phyloP scores from a whole-genome alignment of 1,140 invertebrate species.

The Drosophila quadrilineata region DNA sequence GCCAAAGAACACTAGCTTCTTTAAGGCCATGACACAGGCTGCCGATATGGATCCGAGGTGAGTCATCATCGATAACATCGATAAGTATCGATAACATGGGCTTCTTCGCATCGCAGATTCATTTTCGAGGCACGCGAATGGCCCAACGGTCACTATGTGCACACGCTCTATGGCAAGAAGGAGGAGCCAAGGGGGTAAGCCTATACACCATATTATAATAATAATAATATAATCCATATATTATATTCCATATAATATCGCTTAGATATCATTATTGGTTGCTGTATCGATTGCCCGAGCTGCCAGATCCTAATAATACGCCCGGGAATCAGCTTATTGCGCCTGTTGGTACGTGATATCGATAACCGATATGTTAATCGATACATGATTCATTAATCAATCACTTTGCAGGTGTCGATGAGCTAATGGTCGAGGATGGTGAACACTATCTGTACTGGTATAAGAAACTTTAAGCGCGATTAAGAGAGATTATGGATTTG shows the following conservation, averaged over 20 bases:
- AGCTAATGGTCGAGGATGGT: constrained; percentile 90
- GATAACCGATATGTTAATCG: neutral
- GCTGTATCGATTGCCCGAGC: constrained; percentile 88
- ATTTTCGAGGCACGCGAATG: constrained; percentile 91
- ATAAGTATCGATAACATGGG: neutral
- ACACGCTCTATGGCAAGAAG: constrained; percentile 91
- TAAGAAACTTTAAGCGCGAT: constrained; percentile 89
- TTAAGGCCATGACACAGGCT: constrained; percentile 91
- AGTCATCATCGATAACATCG: neutral
- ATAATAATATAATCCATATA: neutral
- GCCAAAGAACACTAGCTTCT: constrained; percentile 84
- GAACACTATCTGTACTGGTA: constrained; percentile 95
- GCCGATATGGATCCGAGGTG: constrained; percentile 87
- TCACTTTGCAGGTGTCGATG: constrained; percentile 87
- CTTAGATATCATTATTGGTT: constrained; percentile 93
- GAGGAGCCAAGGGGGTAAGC: constrained; percentile 89
- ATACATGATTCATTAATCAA: neutral
- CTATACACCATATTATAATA: neutral
- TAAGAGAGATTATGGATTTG: constrained; percentile 32
- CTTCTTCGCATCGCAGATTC: constrained; percentile 65
- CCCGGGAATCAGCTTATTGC: constrained; percentile 92
- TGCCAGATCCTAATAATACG: constrained; percentile 88
- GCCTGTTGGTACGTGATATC: constrained; percentile 86
- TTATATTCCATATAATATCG: neutral
- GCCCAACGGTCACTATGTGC: constrained; percentile 95